phyloP scores from a whole-genome alignment of 2,888 invertebrate species.

The Hemaris fuciformis region DNA sequence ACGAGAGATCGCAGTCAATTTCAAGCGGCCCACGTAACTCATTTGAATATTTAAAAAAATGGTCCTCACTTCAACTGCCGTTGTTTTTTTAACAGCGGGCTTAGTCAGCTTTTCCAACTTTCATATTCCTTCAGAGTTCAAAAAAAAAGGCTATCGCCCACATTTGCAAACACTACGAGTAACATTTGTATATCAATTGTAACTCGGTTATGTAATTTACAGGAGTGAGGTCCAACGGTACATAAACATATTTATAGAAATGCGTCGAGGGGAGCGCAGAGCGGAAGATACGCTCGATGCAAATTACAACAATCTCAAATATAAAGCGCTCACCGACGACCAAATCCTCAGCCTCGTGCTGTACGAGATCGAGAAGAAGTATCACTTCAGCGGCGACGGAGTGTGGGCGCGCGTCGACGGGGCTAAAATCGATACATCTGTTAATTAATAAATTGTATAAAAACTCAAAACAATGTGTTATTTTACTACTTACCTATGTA shows the following conservation, averaged over 20 bases:
- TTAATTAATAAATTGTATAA: background rate
- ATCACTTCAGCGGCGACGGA: slow-evolving; percentile 89
- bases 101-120: too few relatives aligned
- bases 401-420: slow-evolving; percentile 80
- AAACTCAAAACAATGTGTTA: too few relatives aligned
- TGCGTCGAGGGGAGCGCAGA: slow-evolving; percentile 21
- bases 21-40: too few relatives aligned
- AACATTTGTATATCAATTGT: too few relatives aligned
- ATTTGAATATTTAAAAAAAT: too few relatives aligned
- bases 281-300: slow-evolving; percentile 32
- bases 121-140: too few relatives aligned
- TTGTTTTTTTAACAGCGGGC: too few relatives aligned
- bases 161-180: too few relatives aligned
- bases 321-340: slow-evolving; percentile 55
- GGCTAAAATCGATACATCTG: slow-evolving; percentile 29
- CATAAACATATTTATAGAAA: slow-evolving; percentile 42
- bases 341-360: slow-evolving; percentile 84
- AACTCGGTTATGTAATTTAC: slow-evolving; percentile 23
- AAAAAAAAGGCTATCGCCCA: too few relatives aligned
- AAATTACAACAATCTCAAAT: slow-evolving; percentile 45
- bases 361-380: slow-evolving; percentile 87
- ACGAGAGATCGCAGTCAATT: too few relatives aligned
- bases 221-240: slow-evolving; percentile 58
- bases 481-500: too few relatives aligned
- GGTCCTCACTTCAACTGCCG: too few relatives aligned